phyloP scores from a whole-genome alignment of 2,888 invertebrate species.

The Sinotaia quadrata region DNA sequence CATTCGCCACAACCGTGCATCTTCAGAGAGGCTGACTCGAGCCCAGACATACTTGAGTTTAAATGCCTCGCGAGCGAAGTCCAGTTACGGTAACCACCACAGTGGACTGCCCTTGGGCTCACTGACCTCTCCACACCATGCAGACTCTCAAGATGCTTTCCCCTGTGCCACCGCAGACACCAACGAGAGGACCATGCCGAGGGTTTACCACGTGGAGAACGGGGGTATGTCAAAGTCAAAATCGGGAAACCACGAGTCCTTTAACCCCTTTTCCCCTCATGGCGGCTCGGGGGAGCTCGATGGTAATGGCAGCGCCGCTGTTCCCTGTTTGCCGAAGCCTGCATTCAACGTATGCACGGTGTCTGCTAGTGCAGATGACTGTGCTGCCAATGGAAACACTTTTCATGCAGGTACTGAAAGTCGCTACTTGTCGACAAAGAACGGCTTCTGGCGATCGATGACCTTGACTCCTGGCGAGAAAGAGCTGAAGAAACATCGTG shows the following conservation, averaged over 20 bases:
- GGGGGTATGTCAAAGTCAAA: background rate
- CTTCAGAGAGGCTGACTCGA: conserved; percentile 17
- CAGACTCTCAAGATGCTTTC: background rate
- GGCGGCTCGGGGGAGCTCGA: background rate
- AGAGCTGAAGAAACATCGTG: conserved; percentile 47
- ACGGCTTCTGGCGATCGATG: conserved; percentile 44
- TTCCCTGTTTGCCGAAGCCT: background rate
- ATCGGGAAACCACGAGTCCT: too few relatives aligned
- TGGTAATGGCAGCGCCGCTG: too few relatives aligned
- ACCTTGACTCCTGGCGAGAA: conserved; percentile 50
- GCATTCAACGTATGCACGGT: background rate
- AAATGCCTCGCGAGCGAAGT: conserved; percentile 18
- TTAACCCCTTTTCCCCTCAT: background rate
- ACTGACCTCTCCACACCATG: background rate
- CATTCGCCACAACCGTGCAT: background rate
- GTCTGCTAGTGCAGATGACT: background rate
- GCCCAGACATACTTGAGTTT: too few relatives aligned
- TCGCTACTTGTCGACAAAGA: conserved; percentile 38
- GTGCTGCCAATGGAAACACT: background rate
- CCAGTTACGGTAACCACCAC: conserved; percentile 12
- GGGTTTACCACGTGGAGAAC: background rate
- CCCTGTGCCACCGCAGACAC: conserved; percentile 19
- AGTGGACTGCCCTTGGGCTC: too few relatives aligned
- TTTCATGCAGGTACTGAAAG: too few relatives aligned
- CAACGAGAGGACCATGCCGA: conserved; percentile 17